phyloP scores from a whole-genome alignment of 2,888 invertebrate genomes.

The Tipula unca region DNA sequence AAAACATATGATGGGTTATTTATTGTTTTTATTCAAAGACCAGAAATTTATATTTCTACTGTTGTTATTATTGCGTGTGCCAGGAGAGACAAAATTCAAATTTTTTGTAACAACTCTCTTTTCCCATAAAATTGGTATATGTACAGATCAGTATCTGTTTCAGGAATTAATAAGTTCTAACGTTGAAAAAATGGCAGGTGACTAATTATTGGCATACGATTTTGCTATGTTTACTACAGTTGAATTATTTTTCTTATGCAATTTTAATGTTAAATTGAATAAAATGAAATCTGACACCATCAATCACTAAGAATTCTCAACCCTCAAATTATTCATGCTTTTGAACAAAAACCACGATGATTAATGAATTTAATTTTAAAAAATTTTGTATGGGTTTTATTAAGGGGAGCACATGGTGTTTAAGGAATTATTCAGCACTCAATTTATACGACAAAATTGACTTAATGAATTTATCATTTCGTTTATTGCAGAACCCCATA shows the following conservation, averaged over 20 bases:
- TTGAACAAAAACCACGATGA: background rate
- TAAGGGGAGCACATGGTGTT: background rate
- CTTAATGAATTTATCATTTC: background rate
- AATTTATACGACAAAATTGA: background rate
- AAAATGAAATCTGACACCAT: conserved; percentile 1
- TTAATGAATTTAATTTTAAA: conserved; percentile 9
- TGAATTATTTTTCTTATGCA: background rate
- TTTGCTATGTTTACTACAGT: background rate
- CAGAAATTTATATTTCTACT: background rate
- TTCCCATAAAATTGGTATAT: background rate
- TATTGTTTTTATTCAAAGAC: background rate
- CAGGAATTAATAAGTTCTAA: background rate
- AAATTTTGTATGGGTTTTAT: background rate
- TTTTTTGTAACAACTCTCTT: background rate
- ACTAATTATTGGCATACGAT: background rate
- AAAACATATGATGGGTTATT: background rate
- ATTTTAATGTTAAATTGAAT: background rate
- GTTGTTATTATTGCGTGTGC: background rate
- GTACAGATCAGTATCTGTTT: background rate
- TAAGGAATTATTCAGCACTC: background rate
- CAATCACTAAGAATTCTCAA: background rate
- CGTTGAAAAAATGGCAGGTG: background rate
- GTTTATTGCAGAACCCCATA: background rate
- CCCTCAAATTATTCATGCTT: background rate
- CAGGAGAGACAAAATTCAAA: background rate